These are phyloP conservation scores for Oostethus manadensis DNA, from an alignment of 2,113 vertebrate species.

Conservation along the genomic window DNA sequence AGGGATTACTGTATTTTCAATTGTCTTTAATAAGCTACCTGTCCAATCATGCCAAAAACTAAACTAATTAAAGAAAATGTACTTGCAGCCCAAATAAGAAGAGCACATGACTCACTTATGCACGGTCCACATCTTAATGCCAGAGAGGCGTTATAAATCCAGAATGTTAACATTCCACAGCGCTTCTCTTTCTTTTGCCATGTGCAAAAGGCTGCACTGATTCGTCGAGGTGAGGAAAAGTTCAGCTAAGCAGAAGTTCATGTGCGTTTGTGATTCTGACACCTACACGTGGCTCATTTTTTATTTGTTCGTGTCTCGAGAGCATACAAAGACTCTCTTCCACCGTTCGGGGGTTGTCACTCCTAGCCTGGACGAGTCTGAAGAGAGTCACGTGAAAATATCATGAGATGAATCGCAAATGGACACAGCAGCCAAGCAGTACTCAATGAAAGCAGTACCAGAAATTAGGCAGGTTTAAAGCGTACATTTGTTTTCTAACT, in stretches of 20 bases:
- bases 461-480: no score
- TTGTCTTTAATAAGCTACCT: no score
- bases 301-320: conserved; percentile 5
- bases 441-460: background rate
- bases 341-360: no score
- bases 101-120: no score
- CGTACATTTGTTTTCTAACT: no score
- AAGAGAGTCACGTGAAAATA: background rate
- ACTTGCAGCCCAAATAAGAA: no score
- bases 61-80: no score
- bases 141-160: background rate
- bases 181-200: background rate
- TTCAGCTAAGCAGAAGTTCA: conserved; percentile 12
- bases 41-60: no score
- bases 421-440: background rate
- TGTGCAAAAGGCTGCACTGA: conserved; percentile 10
- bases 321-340: background rate
- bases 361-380: background rate
- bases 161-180: background rate
- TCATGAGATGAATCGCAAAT: background rate
- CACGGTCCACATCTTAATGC: background rate
- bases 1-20: no score
- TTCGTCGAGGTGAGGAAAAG: conserved; percentile 13
- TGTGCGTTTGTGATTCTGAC: conserved; percentile 13
- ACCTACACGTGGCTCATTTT: conserved; percentile 13